Evolutionary conservation across 2,797 vertebrate species (phyloP), one percentile per base, ranked within the genome.

Genomic region (Eurystomus glaucurus): DNA sequence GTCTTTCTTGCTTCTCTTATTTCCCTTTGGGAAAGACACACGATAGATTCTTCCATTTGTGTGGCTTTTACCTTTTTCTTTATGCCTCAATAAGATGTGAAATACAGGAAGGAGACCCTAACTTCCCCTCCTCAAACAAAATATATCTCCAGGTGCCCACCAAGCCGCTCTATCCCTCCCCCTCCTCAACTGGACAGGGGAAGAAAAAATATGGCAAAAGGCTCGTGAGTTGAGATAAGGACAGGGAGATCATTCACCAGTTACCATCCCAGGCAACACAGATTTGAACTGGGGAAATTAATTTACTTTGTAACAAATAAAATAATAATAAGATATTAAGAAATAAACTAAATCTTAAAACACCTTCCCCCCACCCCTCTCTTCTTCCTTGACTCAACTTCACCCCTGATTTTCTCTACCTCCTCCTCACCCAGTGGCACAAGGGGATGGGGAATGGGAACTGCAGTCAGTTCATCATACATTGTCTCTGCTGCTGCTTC

Each of bases 301-400:
- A 43, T 43, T 43, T 43, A 43, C 14, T 43, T 43, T 43, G 41
- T 43, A 43, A 43, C 41, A 43, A 41, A 41, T 41, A 41, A 43
- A 43, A 43, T 43, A 10, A 14, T 10, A 43, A 43, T 16, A 43
- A 43, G 41, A 43, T 43, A 43, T 14, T 60, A 17, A 60, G 60
- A 61, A 61, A 39, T 61, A 61, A 61, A 39, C 37, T 39, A 28
- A 28, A 39, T 61, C 25, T 61, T 61, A 65, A 88, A 79, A 35
- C 5, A 14, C 4, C 2, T 64, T 79, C 3, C 1, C 5, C 1
- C 1, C 5, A 9, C 6, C 9, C 7, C 18, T 25, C 26, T 3
- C 2, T 20, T 71, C 20, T 60, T 55, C 20, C 10, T 0, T 0
- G 8, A 7, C 7, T 26, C 12, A 45, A 11, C 43, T 57, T 45